phyloP scores from a whole-genome alignment of 1,140 invertebrate species.

The Microplitis demolitor region DNA sequence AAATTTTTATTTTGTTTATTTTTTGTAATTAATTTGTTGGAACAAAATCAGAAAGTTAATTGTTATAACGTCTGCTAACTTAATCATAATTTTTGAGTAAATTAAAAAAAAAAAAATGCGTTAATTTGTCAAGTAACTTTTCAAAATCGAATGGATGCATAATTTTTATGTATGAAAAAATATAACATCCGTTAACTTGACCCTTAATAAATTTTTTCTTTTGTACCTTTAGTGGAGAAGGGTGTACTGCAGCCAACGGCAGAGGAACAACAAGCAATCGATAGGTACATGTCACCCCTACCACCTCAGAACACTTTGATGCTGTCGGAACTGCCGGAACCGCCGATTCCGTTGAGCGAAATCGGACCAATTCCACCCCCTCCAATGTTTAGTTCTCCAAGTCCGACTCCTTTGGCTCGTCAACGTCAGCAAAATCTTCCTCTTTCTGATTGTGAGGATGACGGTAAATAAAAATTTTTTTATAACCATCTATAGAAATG shows the following conservation, averaged over 20 bases:
- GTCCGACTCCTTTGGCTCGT: conserved; percentile 70
- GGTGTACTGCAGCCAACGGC: conserved; percentile 61
- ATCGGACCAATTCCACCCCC: conserved; percentile 94
- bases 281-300: conserved; percentile 53
- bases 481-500: background rate
- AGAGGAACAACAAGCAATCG: conserved; percentile 58
- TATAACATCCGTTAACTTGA: too few relatives aligned
- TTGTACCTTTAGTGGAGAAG: conserved; percentile 60
- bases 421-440: conserved; percentile 61
- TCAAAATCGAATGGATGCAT: too few relatives aligned
- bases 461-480: conserved; percentile 61
- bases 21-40: too few relatives aligned
- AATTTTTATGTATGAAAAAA: too few relatives aligned
- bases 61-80: too few relatives aligned
- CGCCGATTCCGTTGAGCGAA: conserved; percentile 87
- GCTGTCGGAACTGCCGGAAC: conserved; percentile 85
- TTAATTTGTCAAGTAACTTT: too few relatives aligned
- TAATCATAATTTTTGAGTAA: too few relatives aligned
- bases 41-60: too few relatives aligned
- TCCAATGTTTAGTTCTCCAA: conserved; percentile 91
- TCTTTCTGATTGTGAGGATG: conserved; percentile 68
- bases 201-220: background rate
- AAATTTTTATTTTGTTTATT: too few relatives aligned
- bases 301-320: conserved; percentile 64
- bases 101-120: too few relatives aligned